Percentiles rank a stretch among this genome's conserved stretches.
These are phyloP conservation scores for Dryobota labecula DNA, from an alignment of 2,888 invertebrate genomes.

Conservation along the genomic window DNA sequence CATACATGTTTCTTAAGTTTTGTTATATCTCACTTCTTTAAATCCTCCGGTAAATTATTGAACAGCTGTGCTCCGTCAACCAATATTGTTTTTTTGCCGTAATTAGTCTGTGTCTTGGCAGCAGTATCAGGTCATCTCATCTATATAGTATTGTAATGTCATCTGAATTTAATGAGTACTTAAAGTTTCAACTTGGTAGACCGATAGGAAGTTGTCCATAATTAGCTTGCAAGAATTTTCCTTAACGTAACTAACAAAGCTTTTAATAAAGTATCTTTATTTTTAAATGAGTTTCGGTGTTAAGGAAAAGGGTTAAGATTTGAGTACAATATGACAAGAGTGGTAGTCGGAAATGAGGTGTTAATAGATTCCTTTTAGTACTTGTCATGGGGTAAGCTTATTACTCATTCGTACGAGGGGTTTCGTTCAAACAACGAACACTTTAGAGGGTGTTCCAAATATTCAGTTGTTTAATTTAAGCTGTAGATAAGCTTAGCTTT, in stretches of 20 bases:
- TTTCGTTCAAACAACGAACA: slow-evolving; percentile 18
- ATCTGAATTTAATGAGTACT: background rate
- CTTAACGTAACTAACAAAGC: background rate
- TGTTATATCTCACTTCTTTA: too few species aligned
- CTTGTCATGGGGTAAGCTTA: slow-evolving; percentile 37
- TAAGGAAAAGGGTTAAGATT: slow-evolving; percentile 12
- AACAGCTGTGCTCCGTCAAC: too few species aligned
- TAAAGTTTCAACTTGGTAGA: background rate
- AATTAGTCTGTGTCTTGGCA: too few species aligned
- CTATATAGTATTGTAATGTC: background rate
- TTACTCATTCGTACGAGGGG: slow-evolving; percentile 14
- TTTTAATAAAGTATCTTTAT: background rate
- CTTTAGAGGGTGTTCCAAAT: slow-evolving; percentile 13
- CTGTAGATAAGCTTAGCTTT: too few species aligned
- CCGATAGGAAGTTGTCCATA: background rate
- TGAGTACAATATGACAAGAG: slow-evolving; percentile 10
- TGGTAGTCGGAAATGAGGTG: slow-evolving; percentile 26
- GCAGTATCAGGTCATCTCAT: background rate
- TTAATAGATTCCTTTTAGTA: slow-evolving; percentile 42
- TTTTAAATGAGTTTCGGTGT: slow-evolving; percentile 26
- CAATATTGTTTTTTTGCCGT: too few species aligned
- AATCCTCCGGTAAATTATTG: too few species aligned
- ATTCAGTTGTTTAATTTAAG: slow-evolving; percentile 26
- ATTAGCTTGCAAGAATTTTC: background rate
- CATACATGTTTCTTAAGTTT: too few species aligned